Evolutionary conservation across 2,113 vertebrate species (phyloP), one percentile per base, ranked within the genome.

Genomic region (Phyllopteryx taeniolatus): DNA sequence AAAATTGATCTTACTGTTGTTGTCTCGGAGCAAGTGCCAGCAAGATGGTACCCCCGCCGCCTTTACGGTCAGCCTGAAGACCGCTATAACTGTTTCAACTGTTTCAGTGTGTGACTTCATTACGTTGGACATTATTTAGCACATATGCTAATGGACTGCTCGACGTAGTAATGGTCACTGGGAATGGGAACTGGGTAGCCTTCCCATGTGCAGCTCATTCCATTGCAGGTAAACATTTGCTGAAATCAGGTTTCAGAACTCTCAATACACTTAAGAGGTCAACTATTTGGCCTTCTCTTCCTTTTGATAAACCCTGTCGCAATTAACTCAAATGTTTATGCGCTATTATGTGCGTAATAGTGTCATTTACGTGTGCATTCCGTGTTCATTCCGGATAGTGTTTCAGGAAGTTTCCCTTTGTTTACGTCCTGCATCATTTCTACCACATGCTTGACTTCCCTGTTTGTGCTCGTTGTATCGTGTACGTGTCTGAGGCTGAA

Each of bases 181-280:
- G 84, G 81, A 91, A 90, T 71, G 67, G 70, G 61, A 46, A 10
- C 73, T 75, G 43, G 17, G 43, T 73, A 67, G 79, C 74, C 84
- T 89, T 91, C 87, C 86, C 84, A 90, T 81, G 82, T 83, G 71
- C 64, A 59, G 42, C 51, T 62, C 13, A 70, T 77, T 82, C 42
- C 70, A 17, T 69, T 20, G 35, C 77, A 88, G 81, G 85, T 86
- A 77, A 86, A 86, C 77, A 81, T 73, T 51, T 57, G 43, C 14
- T 1, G 61, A 39, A 71, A 62, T 83, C 60, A 43, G 9, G 71
- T 66, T 68, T 72, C 54, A 56, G 57, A 75, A 17, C 31, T 19
- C 59, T 33, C 59, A 3, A 17, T 8, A 8, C 43, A 72, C 39
- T 42, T 57, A 61, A 68, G 8, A 78, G 57, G n/a, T 71, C 62